Percentiles rank a stretch among this genome's conserved stretches.
These are phyloP conservation scores for Listronotus bonariensis DNA, from an alignment of 1,140 invertebrate species.

Conservation along the genomic window DNA sequence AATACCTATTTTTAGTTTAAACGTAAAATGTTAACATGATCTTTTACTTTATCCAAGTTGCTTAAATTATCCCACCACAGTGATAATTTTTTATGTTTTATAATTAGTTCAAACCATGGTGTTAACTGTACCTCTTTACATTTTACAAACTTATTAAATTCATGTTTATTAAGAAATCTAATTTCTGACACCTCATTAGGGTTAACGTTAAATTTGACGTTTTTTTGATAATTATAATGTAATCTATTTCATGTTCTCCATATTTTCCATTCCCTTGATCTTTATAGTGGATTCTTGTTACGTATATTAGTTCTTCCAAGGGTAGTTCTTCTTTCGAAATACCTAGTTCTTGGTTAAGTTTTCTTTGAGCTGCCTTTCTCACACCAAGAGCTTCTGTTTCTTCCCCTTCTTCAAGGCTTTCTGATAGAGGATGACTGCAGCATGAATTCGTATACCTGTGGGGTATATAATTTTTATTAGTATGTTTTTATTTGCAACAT, in stretches of 20 bases:
- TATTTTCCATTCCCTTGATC: constrained; percentile 72
- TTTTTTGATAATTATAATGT: constrained; percentile 86
- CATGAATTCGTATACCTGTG: constrained; percentile 91
- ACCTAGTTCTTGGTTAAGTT: constrained; percentile 87
- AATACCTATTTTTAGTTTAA: not conserved
- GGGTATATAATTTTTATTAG: too few relatives aligned
- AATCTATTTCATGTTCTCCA: constrained; percentile 98
- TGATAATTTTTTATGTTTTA: constrained; percentile 68
- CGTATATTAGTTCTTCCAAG: constrained; percentile 73
- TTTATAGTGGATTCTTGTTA: constrained; percentile 89
- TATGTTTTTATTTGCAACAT: too few relatives aligned
- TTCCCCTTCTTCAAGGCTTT: constrained; percentile 74
- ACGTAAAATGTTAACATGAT: constrained; percentile 74
- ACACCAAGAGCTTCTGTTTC: constrained; percentile 77
- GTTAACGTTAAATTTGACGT: constrained; percentile 79
- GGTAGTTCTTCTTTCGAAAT: constrained; percentile 68
- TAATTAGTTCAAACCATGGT: constrained; percentile 92
- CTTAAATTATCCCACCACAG: constrained; percentile 93
- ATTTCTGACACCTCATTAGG: constrained; percentile 87
- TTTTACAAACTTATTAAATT: constrained; percentile 69
- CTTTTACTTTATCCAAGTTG: constrained; percentile 70
- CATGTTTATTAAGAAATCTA: constrained; percentile 70
- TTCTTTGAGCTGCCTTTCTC: constrained; percentile 79
- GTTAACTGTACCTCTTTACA: constrained; percentile 74
- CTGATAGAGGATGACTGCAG: constrained; percentile 93